Evolutionary conservation across 2,797 vertebrate genomes (phyloP).

Genomic region (Glossophaga mutica): DNA sequence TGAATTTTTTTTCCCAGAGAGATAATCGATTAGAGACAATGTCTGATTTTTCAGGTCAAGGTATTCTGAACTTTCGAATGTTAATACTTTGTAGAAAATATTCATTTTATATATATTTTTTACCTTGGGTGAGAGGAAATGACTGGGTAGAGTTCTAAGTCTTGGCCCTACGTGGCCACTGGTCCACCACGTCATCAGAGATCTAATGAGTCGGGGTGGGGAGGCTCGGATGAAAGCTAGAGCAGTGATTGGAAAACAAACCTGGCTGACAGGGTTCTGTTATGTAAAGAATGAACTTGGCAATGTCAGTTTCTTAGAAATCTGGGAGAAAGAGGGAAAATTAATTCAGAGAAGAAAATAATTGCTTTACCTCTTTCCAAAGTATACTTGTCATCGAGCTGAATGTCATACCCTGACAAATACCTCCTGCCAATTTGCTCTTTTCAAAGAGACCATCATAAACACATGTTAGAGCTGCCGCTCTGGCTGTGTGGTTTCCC

Average conservation of each 20-base stretch:
- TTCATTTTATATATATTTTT: neutral
- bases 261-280: neutral
- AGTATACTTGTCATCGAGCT: constrained; percentile 21
- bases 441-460: neutral
- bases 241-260: neutral
- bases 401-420: constrained; percentile 38
- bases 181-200: neutral
- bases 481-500: neutral
- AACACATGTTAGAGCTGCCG: neutral
- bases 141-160: neutral
- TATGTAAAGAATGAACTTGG: neutral
- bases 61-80: neutral
- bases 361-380: constrained; percentile 33
- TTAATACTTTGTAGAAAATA: constrained; percentile 9
- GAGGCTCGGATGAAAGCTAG: neutral
- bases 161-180: neutral
- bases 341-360: constrained; percentile 31
- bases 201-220: neutral
- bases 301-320: constrained; percentile 2
- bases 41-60: constrained; percentile 20
- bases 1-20: neutral
- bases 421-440: neutral
- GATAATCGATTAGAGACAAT: neutral
- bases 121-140: neutral
- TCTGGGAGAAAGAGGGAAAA: neutral